These are phyloP conservation scores for Aradophagus sp. DNA, from an alignment of 1,140 invertebrate genomes.

Conservation along the genomic window DNA sequence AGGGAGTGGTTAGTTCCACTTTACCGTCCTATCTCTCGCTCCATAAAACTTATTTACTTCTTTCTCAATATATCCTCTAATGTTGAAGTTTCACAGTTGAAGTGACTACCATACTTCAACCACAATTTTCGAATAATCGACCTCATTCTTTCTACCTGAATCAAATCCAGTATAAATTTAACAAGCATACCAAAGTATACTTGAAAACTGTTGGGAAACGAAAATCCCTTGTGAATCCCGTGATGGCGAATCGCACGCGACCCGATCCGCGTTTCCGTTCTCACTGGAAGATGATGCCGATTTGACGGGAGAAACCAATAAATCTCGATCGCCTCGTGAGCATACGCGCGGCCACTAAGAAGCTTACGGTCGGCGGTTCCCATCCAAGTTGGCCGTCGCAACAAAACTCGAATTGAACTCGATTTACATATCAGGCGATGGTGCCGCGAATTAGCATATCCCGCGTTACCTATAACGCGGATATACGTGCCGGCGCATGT, in stretches of 20 bases:
- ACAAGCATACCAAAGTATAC: too few relatives aligned
- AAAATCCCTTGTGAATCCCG: too few relatives aligned
- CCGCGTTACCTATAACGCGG: constrained; percentile 60
- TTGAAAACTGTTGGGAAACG: too few relatives aligned
- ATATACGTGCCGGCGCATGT: constrained; percentile 66
- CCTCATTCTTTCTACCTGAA: too few relatives aligned
- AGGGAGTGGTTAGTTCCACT: too few relatives aligned
- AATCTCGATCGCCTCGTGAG: constrained; percentile 69
- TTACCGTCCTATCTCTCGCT: too few relatives aligned
- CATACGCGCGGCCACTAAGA: constrained; percentile 71
- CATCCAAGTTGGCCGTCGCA: constrained; percentile 68
- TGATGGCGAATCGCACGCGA: constrained; percentile 9
- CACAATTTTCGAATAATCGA: too few relatives aligned
- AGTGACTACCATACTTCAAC: too few relatives aligned
- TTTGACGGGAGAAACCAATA: constrained; percentile 68
- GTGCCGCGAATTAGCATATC: constrained; percentile 72
- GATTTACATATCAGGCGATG: constrained; percentile 74
- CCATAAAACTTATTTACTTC: too few relatives aligned
- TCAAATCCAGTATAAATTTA: too few relatives aligned
- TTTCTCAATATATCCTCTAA: too few relatives aligned
- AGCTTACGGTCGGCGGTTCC: constrained; percentile 70
- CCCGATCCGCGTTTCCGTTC: constrained; percentile 69
- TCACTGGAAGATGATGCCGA: constrained; percentile 55
- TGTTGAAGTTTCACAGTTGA: too few relatives aligned
- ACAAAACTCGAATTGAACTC: constrained; percentile 74